Evolutionary conservation across 2,888 invertebrate genomes (phyloP).

Genomic region (Acholoe squamosa): DNA sequence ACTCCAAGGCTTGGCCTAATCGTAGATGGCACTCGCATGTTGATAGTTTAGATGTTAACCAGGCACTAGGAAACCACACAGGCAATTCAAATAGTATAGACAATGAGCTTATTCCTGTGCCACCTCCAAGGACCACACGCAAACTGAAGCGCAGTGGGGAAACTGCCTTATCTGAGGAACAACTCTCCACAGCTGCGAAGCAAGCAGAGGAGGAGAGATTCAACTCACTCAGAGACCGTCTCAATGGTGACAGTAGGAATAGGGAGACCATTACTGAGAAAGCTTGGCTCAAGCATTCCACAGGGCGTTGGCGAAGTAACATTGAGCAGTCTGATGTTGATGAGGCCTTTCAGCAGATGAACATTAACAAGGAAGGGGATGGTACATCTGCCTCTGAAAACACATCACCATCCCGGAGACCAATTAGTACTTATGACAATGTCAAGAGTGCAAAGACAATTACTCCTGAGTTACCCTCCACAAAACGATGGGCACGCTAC

Average conservation of each 20-base stretch:
- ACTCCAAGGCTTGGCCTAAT: not conserved
- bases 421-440: conserved; percentile 76
- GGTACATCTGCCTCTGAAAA: conserved; percentile 11
- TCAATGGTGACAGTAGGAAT: conserved; percentile 23
- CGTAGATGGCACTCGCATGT: conserved; percentile 58
- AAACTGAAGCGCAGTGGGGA: not conserved
- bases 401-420: conserved; percentile 45
- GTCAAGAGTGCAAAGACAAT: conserved; percentile 66
- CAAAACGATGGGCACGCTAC: conserved; percentile 66
- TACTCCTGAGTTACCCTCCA: conserved; percentile 63
- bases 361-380: not conserved
- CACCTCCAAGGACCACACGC: conserved; percentile 61
- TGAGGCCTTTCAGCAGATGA: conserved; percentile 61
- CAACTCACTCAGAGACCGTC: conserved; percentile 38
- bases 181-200: not conserved
- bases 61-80: conserved; percentile 12
- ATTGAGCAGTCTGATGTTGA: conserved; percentile 65
- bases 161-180: not conserved
- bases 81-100: conserved; percentile 46
- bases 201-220: conserved; percentile 6
- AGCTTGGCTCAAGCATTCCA: conserved; percentile 66
- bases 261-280: conserved; percentile 64
- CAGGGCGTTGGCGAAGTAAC: conserved; percentile 66
- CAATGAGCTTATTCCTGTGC: conserved; percentile 48
- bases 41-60: conserved; percentile 7